A percentile compares a stretch with the other conserved stretches of the same genome.
Conservation (phyloP, 1,140 invertebrate genomes). For the Drosophila azteca region DNA sequence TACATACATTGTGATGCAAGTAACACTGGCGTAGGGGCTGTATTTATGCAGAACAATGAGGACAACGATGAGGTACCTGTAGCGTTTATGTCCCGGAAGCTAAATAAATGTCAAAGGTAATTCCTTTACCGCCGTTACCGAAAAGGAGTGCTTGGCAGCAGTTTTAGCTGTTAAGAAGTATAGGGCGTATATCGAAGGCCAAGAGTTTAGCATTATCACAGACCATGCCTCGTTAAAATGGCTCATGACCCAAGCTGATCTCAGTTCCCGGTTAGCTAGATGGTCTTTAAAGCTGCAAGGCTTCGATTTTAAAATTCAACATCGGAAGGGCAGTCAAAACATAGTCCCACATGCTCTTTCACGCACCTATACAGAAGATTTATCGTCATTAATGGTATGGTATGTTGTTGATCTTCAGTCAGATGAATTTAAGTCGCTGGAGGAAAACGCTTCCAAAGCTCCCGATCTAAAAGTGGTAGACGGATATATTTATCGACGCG, state of each 20-base stretch:
- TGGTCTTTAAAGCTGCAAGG: conserved; percentile 2
- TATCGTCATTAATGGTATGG: neutral
- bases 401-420: conserved; percentile 1
- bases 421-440: neutral
- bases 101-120: no score
- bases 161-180: conserved; percentile 7
- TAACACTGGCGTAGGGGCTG: neutral
- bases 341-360: conserved; percentile 10
- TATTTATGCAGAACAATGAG: conserved; percentile 16
- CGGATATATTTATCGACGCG: conserved; percentile 1
- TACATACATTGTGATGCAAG: conserved; percentile 8
- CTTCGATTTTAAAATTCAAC: neutral
- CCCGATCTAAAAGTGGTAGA: conserved; percentile 7
- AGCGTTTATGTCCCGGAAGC: conserved; percentile 1
- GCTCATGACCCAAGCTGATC: conserved; percentile 9
- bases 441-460: neutral
- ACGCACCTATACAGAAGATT: conserved; percentile 6
- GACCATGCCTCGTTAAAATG: conserved; percentile 4
- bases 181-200: conserved; percentile 11
- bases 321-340: conserved; percentile 7
- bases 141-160: no score
- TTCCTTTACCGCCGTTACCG: no score
- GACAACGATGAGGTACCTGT: neutral
- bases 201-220: conserved; percentile 5
- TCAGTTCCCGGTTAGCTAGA: conserved; percentile 6